Evolutionary conservation across 1,140 invertebrate genomes (phyloP).

Genomic region (Brachionus koreanus): DNA sequence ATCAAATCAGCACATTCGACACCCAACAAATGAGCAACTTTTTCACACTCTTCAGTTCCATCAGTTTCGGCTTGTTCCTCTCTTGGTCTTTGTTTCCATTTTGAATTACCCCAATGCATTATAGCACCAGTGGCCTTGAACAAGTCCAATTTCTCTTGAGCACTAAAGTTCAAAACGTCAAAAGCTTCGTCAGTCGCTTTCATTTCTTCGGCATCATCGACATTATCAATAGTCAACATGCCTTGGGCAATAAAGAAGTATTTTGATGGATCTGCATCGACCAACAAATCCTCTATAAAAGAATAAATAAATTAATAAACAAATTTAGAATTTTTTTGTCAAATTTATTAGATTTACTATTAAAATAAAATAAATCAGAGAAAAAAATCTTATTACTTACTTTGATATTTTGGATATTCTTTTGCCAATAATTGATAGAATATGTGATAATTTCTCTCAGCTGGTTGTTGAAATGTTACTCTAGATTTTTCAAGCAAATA

Average conservation of each 20-base stretch:
- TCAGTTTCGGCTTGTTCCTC: slow-evolving; percentile 99
- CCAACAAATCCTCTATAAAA: slow-evolving; percentile 73
- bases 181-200: slow-evolving; percentile 89
- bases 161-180: slow-evolving; percentile 92
- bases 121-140: slow-evolving; percentile 94
- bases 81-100: slow-evolving; percentile 99
- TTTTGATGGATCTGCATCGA: slow-evolving; percentile 74
- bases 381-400: slow-evolving; percentile 47
- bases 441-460: slow-evolving; percentile 99
- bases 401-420: slow-evolving; percentile 65
- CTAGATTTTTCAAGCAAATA: slow-evolving; percentile 99
- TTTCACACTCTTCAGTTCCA: slow-evolving; percentile 89
- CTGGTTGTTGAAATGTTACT: slow-evolving; percentile 93
- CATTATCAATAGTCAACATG: slow-evolving; percentile 87
- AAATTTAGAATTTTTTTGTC: not conserved
- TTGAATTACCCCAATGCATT: slow-evolving; percentile 97
- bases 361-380: not conserved
- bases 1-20: slow-evolving; percentile 63
- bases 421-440: slow-evolving; percentile 99
- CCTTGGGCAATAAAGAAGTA: slow-evolving; percentile 94
- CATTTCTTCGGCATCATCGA: slow-evolving; percentile 95
- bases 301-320: not conserved
- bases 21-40: slow-evolving; percentile 79
- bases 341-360: not conserved
- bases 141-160: slow-evolving; percentile 89